Evolutionary conservation across 2,113 vertebrate genomes (phyloP).

Genomic region (Anoura caudifer): DNA sequence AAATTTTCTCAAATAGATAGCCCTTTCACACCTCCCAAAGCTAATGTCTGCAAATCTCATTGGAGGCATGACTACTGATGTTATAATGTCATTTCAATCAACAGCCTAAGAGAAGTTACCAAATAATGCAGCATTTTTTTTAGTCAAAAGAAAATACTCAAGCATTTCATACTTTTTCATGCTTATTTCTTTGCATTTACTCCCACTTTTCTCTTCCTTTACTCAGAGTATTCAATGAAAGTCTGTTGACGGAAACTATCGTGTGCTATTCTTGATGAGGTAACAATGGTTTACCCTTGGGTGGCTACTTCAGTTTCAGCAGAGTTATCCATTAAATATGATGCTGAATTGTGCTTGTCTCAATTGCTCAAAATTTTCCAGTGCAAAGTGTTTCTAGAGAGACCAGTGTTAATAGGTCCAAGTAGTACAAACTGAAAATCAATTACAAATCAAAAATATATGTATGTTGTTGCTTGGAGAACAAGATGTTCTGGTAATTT

Average conservation of each 20-base stretch:
- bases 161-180: neutral
- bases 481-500: slow-evolving; percentile 4
- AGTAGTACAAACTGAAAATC: slow-evolving; percentile 25
- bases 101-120: slow-evolving; percentile 46
- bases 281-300: neutral
- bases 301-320: neutral
- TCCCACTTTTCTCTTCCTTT: neutral
- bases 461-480: neutral
- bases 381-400: slow-evolving; percentile 8
- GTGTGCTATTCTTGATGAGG: neutral
- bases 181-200: neutral
- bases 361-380: neutral
- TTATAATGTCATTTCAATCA: slow-evolving; percentile 67
- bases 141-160: slow-evolving; percentile 39
- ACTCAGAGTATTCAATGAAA: neutral
- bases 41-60: slow-evolving; percentile 46
- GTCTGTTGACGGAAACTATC: neutral
- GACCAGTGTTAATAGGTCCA: slow-evolving; percentile 1
- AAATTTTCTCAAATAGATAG: slow-evolving; percentile 51
- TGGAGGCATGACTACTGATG: slow-evolving; percentile 61
- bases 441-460: neutral
- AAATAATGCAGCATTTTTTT: slow-evolving; percentile 59
- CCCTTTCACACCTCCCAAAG: slow-evolving; percentile 50
- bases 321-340: neutral
- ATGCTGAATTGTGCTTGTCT: slow-evolving; percentile 30